These are phyloP conservation scores for Drepanosiphum platanoidis DNA, from an alignment of 2,888 invertebrate species.

Conservation along the genomic window DNA sequence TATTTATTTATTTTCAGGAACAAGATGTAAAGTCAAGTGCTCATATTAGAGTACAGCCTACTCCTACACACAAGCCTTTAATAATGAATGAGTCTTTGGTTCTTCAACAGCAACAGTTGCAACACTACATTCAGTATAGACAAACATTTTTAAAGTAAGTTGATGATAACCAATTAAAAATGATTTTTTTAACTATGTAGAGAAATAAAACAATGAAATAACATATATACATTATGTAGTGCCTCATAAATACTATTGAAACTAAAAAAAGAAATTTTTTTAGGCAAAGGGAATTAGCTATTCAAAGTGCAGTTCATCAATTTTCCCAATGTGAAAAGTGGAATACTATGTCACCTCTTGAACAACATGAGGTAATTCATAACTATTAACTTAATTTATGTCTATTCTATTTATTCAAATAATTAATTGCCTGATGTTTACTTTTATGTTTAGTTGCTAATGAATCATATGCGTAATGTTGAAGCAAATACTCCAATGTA, in stretches of 20 bases:
- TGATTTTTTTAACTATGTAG: neutral
- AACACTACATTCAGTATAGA: slow-evolving; percentile 45
- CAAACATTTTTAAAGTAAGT: slow-evolving; percentile 51
- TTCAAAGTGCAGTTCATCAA: slow-evolving; percentile 64
- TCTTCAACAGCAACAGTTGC: slow-evolving; percentile 55
- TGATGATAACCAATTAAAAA: neutral
- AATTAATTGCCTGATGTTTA: no score
- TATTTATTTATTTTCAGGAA: slow-evolving; percentile 33
- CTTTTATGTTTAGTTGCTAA: slow-evolving; percentile 31
- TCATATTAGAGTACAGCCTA: slow-evolving; percentile 46
- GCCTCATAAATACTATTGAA: neutral
- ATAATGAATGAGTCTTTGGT: slow-evolving; percentile 51
- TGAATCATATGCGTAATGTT: slow-evolving; percentile 54
- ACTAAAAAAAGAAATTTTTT: neutral
- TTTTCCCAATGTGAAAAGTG: slow-evolving; percentile 69
- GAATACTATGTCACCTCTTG: slow-evolving; percentile 69
- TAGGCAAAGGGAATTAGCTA: slow-evolving; percentile 63
- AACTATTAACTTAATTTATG: neutral
- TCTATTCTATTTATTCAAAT: no score
- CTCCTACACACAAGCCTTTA: slow-evolving; percentile 39
- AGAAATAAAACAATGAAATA: neutral
- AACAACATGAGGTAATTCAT: slow-evolving; percentile 68
- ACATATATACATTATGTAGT: neutral
- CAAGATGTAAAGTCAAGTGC: slow-evolving; percentile 47
- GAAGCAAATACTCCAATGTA: slow-evolving; percentile 55